These are phyloP conservation scores for Paramuricea clavata DNA, from an alignment of 92 coral and sea anemone species.

Conservation along the genomic window DNA sequence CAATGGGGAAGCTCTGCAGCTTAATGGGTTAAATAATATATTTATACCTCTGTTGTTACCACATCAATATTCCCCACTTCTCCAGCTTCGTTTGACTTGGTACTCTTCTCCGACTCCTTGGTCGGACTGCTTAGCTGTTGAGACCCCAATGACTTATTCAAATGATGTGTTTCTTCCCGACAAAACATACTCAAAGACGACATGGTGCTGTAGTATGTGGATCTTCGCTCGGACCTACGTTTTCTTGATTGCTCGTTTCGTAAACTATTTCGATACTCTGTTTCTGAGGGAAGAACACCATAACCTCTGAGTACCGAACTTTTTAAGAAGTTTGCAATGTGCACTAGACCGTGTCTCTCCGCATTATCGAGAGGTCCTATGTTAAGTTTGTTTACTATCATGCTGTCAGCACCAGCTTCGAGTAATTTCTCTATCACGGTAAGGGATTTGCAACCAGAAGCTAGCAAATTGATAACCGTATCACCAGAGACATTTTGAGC, in stretches of 20 bases:
- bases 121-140: neutral
- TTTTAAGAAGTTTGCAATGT: conserved; percentile 56
- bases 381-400: conserved; percentile 61
- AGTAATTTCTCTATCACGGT: conserved; percentile 58
- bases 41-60: neutral
- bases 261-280: neutral
- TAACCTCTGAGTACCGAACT: conserved; percentile 3
- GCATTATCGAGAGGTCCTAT: conserved; percentile 76
- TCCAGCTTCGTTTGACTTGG: neutral
- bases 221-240: conserved; percentile 5
- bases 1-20: no score
- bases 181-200: neutral
- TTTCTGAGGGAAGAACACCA: neutral
- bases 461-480: conserved; percentile 75
- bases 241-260: neutral
- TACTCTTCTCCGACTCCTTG: neutral
- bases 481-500: conserved; percentile 71
- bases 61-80: neutral
- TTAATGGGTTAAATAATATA: no score
- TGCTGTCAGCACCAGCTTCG: conserved; percentile 69
- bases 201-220: conserved; percentile 4
- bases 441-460: conserved; percentile 70
- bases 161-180: neutral
- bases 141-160: neutral
- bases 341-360: conserved; percentile 54